phyloP scores from a whole-genome alignment of 2,113 vertebrate genomes.

The Nesogale talazaci region DNA sequence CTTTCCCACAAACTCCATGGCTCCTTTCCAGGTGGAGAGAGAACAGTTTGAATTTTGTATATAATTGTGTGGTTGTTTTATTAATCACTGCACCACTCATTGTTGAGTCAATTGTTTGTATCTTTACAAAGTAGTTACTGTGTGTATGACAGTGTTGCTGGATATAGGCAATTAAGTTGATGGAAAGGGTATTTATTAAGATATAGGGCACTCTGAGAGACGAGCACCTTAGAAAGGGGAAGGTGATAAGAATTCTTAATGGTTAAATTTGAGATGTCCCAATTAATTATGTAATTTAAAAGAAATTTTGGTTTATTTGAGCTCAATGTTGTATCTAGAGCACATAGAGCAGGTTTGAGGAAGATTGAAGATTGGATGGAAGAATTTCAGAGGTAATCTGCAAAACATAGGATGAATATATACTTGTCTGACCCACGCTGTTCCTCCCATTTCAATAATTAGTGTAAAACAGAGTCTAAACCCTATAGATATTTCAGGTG shows the following conservation, averaged over 20 bases:
- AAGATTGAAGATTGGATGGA: background rate
- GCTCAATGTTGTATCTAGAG: background rate
- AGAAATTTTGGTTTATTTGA: background rate
- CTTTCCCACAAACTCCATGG: constrained; percentile 14
- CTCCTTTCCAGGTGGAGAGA: background rate
- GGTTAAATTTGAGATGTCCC: background rate
- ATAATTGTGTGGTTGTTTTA: constrained; percentile 20
- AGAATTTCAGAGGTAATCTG: background rate
- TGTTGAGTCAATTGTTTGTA: background rate
- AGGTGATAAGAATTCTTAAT: background rate
- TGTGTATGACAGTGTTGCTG: background rate
- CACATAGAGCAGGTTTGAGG: background rate
- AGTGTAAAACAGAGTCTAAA: background rate
- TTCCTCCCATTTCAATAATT: background rate
- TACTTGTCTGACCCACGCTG: background rate
- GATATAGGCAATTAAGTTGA: background rate
- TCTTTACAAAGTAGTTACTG: background rate
- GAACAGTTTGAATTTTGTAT: background rate
- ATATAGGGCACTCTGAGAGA: background rate
- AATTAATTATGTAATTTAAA: background rate
- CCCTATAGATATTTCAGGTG: background rate
- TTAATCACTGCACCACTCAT: background rate
- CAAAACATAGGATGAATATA: background rate
- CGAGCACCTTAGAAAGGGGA: background rate
- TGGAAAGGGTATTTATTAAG: background rate